A percentile compares a stretch with the other conserved stretches of the same genome.
Conservation (phyloP, 2,113 vertebrate genomes). For the Seriola rivoliana region DNA sequence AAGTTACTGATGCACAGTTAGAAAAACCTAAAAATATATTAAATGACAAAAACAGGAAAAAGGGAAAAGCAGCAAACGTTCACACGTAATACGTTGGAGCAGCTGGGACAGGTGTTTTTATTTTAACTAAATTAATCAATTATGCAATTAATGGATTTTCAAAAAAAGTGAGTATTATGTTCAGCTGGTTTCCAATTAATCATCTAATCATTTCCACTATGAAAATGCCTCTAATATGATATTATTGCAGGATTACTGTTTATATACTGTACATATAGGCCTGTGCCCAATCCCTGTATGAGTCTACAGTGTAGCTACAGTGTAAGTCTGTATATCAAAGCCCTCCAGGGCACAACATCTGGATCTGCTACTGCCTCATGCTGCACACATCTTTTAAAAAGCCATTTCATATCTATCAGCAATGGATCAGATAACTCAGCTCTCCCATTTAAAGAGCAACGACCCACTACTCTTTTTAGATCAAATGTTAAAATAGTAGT, state of each 20-base stretch:
- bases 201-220: not conserved
- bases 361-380: conserved; percentile 25
- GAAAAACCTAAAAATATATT: too few species aligned
- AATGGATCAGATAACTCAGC: conserved; percentile 7
- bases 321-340: not conserved
- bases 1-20: too few species aligned
- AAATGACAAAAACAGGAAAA: too few species aligned
- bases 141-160: too few species aligned
- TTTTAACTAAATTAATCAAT: too few species aligned
- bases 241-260: not conserved
- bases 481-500: not conserved
- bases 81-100: too few species aligned
- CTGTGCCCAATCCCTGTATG: not conserved
- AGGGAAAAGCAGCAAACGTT: too few species aligned
- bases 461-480: not conserved
- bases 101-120: too few species aligned
- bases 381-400: conserved; percentile 2
- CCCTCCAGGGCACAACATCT: conserved; percentile 20
- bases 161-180: too few species aligned
- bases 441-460: conserved; percentile 7
- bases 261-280: not conserved
- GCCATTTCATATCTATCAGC: not conserved
- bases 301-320: not conserved
- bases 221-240: not conserved
- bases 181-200: not conserved